These are phyloP conservation scores for Montipora efflorescens DNA, from an alignment of 64 coral and sea anemone species.

Conservation along the genomic window DNA sequence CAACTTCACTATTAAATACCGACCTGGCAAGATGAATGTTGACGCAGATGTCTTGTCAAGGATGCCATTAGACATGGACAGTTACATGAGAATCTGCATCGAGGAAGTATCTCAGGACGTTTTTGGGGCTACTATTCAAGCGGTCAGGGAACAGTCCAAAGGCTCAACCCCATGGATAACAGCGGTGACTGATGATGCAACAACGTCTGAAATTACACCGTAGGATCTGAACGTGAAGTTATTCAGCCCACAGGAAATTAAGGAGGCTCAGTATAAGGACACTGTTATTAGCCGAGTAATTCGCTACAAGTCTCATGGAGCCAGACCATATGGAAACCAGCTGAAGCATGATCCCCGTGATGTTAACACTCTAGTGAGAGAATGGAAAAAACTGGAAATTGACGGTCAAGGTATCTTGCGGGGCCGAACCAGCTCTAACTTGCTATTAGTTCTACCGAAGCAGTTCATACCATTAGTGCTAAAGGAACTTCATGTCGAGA, in stretches of 20 bases:
- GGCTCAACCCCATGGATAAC: no score
- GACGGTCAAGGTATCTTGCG: neutral
- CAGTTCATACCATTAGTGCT: neutral
- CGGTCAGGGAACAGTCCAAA: neutral
- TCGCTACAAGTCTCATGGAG: neutral
- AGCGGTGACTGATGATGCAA: neutral
- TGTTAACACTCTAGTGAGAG: neutral
- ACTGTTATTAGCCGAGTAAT: neutral
- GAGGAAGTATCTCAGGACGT: neutral
- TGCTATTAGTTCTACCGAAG: constrained; percentile 4
- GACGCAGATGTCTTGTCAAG: neutral
- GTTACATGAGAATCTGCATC: neutral
- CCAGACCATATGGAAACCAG: neutral
- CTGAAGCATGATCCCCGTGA: neutral
- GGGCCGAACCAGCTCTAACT: neutral
- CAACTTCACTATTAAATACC: neutral
- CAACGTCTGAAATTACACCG: neutral
- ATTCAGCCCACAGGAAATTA: neutral
- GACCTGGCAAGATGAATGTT: neutral
- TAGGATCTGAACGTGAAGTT: neutral
- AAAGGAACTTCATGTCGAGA: constrained; percentile 57
- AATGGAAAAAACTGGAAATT: neutral
- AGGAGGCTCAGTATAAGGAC: neutral
- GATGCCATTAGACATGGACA: constrained; percentile 6
- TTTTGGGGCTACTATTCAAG: neutral